A percentile compares a stretch with the other conserved stretches of the same genome.
phyloP scores from a whole-genome alignment of 1,140 invertebrate species.

The Caenorhabditis remanei region DNA sequence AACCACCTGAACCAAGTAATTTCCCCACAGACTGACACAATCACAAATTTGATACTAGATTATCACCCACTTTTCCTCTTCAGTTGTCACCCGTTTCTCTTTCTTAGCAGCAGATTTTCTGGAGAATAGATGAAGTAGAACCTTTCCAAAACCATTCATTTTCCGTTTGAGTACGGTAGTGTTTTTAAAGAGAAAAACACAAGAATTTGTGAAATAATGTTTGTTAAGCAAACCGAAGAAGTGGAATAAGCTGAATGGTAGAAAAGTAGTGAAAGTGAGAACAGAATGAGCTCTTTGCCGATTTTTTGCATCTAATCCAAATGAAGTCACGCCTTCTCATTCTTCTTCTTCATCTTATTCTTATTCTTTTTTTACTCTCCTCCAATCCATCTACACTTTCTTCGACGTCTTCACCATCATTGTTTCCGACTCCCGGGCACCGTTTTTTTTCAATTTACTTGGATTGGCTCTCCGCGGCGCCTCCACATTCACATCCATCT shows the following conservation, averaged over 20 bases:
- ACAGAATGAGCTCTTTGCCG: conserved; percentile 37
- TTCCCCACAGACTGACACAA: background rate
- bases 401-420: conserved; percentile 37
- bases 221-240: background rate
- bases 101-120: background rate
- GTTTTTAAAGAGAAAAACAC: background rate
- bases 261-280: background rate
- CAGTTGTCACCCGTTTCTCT: background rate
- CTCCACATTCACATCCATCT: conserved; percentile 53
- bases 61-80: background rate
- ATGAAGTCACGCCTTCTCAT: background rate
- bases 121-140: background rate
- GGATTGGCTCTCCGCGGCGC: conserved; percentile 42
- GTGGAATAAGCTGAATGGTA: background rate
- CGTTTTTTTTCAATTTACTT: conserved; percentile 48
- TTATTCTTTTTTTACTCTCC: background rate
- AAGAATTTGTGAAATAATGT: background rate
- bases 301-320: conserved; percentile 11
- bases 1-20: no score
- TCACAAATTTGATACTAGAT: background rate
- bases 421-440: conserved; percentile 45
- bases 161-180: background rate
- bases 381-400: conserved; percentile 21
- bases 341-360: background rate
- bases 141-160: background rate